Evolutionary conservation across 2,797 vertebrate species (phyloP).

Genomic region (Poecilia picta): DNA sequence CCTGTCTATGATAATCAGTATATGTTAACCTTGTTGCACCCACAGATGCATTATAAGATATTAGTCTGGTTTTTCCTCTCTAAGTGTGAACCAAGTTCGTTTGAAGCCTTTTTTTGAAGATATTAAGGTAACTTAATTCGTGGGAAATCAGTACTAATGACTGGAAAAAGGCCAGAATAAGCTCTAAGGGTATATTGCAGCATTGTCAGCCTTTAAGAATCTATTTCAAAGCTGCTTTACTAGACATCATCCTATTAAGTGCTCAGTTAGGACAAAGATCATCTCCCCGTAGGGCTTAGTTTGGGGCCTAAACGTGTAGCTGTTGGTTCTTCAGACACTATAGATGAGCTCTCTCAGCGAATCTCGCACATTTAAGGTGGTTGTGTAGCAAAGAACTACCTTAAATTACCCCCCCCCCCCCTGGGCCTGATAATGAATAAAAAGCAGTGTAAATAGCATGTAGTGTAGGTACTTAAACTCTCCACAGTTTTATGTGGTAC

Average conservation of each 20-base stretch:
- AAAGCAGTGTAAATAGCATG: constrained; percentile 72
- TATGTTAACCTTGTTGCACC: constrained; percentile 37
- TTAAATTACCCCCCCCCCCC: constrained; percentile 62
- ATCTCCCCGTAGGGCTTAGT: constrained; percentile 42
- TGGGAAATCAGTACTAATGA: constrained; percentile 22
- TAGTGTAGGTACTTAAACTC: constrained; percentile 55
- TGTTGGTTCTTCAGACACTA: constrained; percentile 55
- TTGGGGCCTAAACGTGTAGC: constrained; percentile 61
- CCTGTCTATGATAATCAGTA: constrained; percentile 58
- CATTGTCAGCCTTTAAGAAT: constrained; percentile 38
- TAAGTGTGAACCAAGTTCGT: constrained; percentile 10
- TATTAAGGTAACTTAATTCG: constrained; percentile 24
- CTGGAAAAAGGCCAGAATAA: constrained; percentile 6
- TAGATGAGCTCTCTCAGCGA: constrained; percentile 52
- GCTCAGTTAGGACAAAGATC: constrained; percentile 48
- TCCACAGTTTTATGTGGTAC: constrained; percentile 92
- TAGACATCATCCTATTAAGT: constrained; percentile 44
- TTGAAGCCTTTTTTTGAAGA: constrained; percentile 6
- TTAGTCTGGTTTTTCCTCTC: constrained; percentile 30
- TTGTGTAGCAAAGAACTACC: constrained; percentile 64
- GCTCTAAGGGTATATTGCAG: constrained; percentile 14
- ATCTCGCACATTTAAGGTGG: constrained; percentile 63
- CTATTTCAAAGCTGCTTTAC: constrained; percentile 39
- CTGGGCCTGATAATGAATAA: constrained; percentile 64
- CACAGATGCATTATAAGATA: constrained; percentile 42